Conservation (phyloP, 2,888 invertebrate genomes). For the Leptinotarsa rubiginosa region DNA sequence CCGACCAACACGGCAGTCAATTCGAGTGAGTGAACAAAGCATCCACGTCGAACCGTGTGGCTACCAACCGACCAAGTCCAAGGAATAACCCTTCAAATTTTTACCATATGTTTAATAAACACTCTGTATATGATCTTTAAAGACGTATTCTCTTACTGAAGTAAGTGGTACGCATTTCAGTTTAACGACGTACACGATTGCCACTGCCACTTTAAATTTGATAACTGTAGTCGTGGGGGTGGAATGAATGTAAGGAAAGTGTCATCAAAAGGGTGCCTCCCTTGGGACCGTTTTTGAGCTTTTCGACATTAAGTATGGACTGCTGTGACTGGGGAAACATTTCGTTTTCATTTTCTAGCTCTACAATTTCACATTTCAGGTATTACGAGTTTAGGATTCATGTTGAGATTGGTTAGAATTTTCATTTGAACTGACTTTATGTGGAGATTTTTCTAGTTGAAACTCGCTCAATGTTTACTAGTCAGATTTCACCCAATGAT, state of each 20-base stretch:
- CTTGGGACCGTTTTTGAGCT: slow-evolving; percentile 6
- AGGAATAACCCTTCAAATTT: too few relatives aligned
- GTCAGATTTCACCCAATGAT: too few relatives aligned
- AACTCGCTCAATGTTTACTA: too few relatives aligned
- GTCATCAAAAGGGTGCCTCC: neutral
- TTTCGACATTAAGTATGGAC: neutral
- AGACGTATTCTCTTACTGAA: neutral
- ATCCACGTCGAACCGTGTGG: too few relatives aligned
- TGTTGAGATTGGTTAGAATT: neutral
- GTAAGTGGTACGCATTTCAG: neutral
- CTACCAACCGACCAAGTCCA: too few relatives aligned
- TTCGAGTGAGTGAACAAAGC: too few relatives aligned
- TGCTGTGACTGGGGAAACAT: neutral
- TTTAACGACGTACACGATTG: neutral
- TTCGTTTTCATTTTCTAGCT: neutral
- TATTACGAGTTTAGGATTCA: neutral
- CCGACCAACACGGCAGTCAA: too few relatives aligned
- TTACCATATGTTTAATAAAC: neutral
- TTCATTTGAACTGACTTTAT: neutral
- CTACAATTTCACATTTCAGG: neutral
- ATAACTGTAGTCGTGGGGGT: neutral
- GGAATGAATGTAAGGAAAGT: neutral
- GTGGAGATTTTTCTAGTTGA: too few relatives aligned
- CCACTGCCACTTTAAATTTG: neutral
- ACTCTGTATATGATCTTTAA: neutral